phyloP scores from a whole-genome alignment of 2,797 vertebrate genomes.

The Thunnus albacares region DNA sequence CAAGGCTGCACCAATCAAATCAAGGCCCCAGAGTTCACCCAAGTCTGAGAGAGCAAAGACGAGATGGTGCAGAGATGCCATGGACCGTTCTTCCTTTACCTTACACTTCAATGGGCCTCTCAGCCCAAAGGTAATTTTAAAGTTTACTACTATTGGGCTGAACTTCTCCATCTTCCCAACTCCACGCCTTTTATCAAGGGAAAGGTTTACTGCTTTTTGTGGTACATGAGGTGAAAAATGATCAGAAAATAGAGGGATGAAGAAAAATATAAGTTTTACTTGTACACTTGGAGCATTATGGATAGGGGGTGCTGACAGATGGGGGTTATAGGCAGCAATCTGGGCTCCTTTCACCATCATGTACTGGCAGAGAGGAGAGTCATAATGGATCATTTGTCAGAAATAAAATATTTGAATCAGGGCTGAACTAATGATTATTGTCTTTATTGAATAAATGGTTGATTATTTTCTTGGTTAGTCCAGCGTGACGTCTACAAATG shows the following conservation, averaged over 20 bases:
- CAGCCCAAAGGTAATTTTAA: slow-evolving; percentile 79
- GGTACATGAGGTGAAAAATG: slow-evolving; percentile 67
- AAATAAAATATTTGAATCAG: neutral
- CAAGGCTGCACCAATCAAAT: slow-evolving; percentile 88
- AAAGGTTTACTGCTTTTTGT: slow-evolving; percentile 67
- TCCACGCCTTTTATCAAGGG: slow-evolving; percentile 50
- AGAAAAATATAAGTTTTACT: slow-evolving; percentile 77
- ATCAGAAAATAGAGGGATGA: slow-evolving; percentile 28
- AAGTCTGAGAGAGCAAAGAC: slow-evolving; percentile 74
- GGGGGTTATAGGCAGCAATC: slow-evolving; percentile 87
- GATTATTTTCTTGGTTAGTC: neutral
- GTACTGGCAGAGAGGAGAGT: slow-evolving; percentile 75
- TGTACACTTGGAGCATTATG: slow-evolving; percentile 88
- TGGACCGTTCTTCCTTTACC: slow-evolving; percentile 69
- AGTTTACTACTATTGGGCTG: slow-evolving; percentile 76
- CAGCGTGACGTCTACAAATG: neutral
- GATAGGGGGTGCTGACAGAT: slow-evolving; percentile 69
- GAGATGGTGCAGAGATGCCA: slow-evolving; percentile 70
- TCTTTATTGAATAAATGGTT: neutral
- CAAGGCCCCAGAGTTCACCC: slow-evolving; percentile 82
- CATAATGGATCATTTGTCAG: neutral
- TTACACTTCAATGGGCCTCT: slow-evolving; percentile 65
- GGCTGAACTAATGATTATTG: neutral
- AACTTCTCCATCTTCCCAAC: slow-evolving; percentile 76
- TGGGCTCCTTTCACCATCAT: slow-evolving; percentile 90